Base-by-base conservation (phyloP, 2,888 invertebrate genomes). In the Drosophila putrida region DNA sequence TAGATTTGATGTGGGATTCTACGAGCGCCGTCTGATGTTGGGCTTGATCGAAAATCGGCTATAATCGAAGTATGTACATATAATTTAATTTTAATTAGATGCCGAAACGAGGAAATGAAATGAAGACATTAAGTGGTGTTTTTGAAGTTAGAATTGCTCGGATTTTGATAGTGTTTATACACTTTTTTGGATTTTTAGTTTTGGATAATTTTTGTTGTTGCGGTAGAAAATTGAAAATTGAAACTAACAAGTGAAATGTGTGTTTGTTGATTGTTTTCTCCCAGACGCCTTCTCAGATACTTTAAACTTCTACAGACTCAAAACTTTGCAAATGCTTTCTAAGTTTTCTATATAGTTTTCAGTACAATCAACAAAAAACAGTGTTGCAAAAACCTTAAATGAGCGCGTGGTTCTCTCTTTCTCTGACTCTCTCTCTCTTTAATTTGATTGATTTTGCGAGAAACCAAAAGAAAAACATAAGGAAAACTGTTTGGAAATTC, bases 171-270 rank as follows among this genome's bases (percentile, higher is more conserved):
- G 39, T 47, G 43, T 31, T 67, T 65, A 43, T 63, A 50, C 54
- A 66, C 58, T 60, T 57, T 63, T 65, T 74, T 76, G 66, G 64
- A 75, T 63, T 69, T 68, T 77, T 77, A 77, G 43, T 55, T 74
- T 80, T 57, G 51, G 51, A 60, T 61, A 73, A 70, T 81, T 71
- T 64, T 59, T 71, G 68, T 75, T 80, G 61, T 61, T 69, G 80
- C 58, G 60, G 68, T 65, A 63, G 72, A 80, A 71, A 61, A 63
- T 47, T 75, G 61, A 61, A 78, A 77, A 46, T 59, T 75, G 61
- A 69, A 85, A 80, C 72, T 75, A 44, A 53, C 68, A 44, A 46
- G 63, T 72, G 72, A 54, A 70, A 75, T 62, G 35, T 49, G 54
- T 43, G 15, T 33, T 50, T 36, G 35, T 57, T 69, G 41, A 69